These are phyloP conservation scores for Monoplex corrugatus DNA, from an alignment of 2,888 invertebrate genomes.

Conservation along the genomic window DNA sequence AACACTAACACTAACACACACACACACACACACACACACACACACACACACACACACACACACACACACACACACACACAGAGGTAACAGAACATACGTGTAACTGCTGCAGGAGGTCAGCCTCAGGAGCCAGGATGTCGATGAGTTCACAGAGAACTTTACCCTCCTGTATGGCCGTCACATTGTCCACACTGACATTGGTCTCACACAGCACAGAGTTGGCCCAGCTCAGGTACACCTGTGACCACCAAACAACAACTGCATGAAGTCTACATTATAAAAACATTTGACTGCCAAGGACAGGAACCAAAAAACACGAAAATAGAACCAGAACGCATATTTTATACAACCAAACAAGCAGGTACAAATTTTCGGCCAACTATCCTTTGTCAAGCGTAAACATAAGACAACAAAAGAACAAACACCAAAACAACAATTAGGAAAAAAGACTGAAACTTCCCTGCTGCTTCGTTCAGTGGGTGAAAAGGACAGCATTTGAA, in stretches of 20 bases:
- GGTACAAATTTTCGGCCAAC: no score
- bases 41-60: not conserved
- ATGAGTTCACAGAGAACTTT: conserved; percentile 73
- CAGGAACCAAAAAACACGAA: no score
- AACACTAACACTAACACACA: not conserved
- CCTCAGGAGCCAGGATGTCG: conserved; percentile 68
- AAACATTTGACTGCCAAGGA: not conserved
- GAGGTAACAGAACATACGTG: conserved; percentile 59
- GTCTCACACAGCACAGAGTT: conserved; percentile 75
- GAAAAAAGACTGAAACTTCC: no score
- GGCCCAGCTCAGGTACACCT: conserved; percentile 78
- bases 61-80: not conserved
- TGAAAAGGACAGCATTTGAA: no score
- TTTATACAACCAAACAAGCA: not conserved
- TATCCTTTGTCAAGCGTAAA: not conserved
- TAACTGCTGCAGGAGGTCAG: conserved; percentile 64
- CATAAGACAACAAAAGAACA: not conserved
- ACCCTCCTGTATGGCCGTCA: conserved; percentile 73
- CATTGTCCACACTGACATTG: conserved; percentile 64
- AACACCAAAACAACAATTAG: no score
- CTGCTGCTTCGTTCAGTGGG: no score
- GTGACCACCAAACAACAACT: not conserved
- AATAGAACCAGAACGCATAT: no score
- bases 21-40: no score
- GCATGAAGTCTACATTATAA: not conserved